A percentile compares a stretch with the other conserved stretches of the same genome.
These are phyloP conservation scores for Prunella fulvescens DNA, from an alignment of 2,113 vertebrate genomes.

Conservation along the genomic window DNA sequence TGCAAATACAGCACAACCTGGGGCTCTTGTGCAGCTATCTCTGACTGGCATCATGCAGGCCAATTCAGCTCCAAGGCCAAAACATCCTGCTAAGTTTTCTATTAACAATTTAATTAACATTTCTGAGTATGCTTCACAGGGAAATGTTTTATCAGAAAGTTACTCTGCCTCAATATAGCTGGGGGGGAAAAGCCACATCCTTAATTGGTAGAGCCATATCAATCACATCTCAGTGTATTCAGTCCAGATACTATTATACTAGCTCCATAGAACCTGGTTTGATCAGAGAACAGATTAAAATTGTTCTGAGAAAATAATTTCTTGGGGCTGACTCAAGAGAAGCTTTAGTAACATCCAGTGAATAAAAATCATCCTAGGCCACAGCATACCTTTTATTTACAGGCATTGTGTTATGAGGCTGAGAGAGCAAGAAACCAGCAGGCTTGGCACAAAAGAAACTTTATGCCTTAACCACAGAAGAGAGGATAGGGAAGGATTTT, in stretches of 20 bases:
- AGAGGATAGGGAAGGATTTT: neutral
- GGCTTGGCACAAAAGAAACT: neutral
- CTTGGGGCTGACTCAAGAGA: neutral
- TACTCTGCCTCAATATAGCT: neutral
- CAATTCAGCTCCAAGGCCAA: neutral
- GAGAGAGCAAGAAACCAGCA: neutral
- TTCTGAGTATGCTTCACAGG: neutral
- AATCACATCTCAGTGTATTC: neutral
- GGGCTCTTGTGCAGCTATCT: fast-evolving
- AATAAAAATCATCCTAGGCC: neutral
- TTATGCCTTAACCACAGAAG: neutral
- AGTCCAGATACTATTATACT: neutral
- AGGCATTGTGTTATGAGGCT: neutral
- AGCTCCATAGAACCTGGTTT: neutral
- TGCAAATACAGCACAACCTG: neutral
- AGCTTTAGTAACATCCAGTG: neutral
- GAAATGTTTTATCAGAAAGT: neutral
- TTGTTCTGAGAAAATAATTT: neutral
- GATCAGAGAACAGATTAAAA: neutral
- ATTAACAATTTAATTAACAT: neutral
- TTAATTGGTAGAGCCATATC: neutral
- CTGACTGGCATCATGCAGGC: neutral
- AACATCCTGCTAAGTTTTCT: neutral
- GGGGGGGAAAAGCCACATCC: neutral
- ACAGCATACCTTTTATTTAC: neutral